These are phyloP conservation scores for Salvelinus fontinalis DNA, from an alignment of 2,113 vertebrate genomes.

Conservation along the genomic window DNA sequence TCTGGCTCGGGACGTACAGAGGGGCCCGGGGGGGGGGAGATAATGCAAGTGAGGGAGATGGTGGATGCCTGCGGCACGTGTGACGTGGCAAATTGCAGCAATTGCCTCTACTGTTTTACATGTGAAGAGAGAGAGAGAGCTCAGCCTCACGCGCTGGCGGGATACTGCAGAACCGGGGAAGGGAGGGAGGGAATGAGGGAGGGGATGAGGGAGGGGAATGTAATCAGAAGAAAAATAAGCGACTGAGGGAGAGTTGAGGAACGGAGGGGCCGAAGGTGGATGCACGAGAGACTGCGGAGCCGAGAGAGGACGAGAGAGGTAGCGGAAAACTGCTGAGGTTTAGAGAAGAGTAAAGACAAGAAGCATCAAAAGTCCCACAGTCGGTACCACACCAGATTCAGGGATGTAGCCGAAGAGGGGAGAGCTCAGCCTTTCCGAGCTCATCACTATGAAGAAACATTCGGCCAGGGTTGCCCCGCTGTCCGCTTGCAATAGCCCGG, in stretches of 20 bases:
- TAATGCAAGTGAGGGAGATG: not conserved
- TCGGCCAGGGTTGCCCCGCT: conserved; percentile 93
- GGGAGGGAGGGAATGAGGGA: conserved; percentile 45
- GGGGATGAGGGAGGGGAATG: conserved; percentile 6
- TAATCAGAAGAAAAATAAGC: not conserved
- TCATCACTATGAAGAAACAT: conserved; percentile 93
- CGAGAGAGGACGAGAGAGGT: conserved; percentile 27
- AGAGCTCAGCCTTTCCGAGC: conserved; percentile 79
- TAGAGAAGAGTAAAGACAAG: conserved; percentile 22
- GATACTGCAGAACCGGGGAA: conserved; percentile 54
- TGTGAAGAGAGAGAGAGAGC: conserved; percentile 59
- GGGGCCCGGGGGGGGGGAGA: conserved; percentile 1
- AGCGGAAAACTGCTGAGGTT: conserved; percentile 14
- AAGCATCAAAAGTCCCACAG: conserved; percentile 44
- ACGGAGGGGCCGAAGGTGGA: conserved; percentile 30
- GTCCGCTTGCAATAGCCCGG: conserved; percentile 95
- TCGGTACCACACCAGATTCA: conserved; percentile 66
- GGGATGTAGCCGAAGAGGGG: conserved; percentile 86
- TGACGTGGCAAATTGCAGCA: conserved; percentile 74
- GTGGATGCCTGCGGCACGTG: conserved; percentile 13
- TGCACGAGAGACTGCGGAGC: conserved; percentile 13
- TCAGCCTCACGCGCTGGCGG: conserved; percentile 41
- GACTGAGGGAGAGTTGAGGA: conserved; percentile 3
- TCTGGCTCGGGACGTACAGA: conserved; percentile 17
- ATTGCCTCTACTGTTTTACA: conserved; percentile 34